A percentile compares a stretch with the other conserved stretches of the same genome.
Conservation (phyloP, 2,797 vertebrate species). For the Pangasius mekongensis region DNA sequence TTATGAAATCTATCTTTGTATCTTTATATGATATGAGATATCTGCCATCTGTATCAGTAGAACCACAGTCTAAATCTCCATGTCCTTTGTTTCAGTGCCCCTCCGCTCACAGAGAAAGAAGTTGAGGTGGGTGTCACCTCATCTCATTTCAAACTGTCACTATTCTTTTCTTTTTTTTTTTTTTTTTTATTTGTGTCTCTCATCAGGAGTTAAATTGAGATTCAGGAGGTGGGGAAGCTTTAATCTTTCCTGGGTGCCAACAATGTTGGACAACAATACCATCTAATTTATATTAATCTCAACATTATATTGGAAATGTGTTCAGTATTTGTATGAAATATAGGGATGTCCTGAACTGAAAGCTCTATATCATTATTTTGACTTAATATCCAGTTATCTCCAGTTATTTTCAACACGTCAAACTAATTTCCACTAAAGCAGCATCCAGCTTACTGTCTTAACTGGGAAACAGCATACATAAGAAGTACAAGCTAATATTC, state of each 20-base stretch:
- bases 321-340: neutral
- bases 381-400: neutral
- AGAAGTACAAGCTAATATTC: neutral
- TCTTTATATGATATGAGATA: neutral
- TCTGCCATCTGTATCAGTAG: neutral
- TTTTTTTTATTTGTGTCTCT: neutral
- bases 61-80: conserved; percentile 27
- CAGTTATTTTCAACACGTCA: too few relatives aligned
- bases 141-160: conserved; percentile 6
- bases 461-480: neutral
- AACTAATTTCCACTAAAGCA: neutral
- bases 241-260: neutral
- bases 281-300: neutral
- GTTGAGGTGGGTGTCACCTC: conserved; percentile 88
- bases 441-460: neutral
- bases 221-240: neutral
- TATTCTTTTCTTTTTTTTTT: conserved; percentile 14
- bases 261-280: neutral
- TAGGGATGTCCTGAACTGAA: neutral
- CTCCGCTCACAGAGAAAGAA: conserved; percentile 95
- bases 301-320: neutral
- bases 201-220: neutral
- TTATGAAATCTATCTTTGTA: neutral
- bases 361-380: neutral
- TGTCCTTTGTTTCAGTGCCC: conserved; percentile 79